A percentile compares a stretch with the other conserved stretches of the same genome.
Evolutionary conservation across 2,888 invertebrate genomes (phyloP).

Genomic region (Tiliacea citrago): DNA sequence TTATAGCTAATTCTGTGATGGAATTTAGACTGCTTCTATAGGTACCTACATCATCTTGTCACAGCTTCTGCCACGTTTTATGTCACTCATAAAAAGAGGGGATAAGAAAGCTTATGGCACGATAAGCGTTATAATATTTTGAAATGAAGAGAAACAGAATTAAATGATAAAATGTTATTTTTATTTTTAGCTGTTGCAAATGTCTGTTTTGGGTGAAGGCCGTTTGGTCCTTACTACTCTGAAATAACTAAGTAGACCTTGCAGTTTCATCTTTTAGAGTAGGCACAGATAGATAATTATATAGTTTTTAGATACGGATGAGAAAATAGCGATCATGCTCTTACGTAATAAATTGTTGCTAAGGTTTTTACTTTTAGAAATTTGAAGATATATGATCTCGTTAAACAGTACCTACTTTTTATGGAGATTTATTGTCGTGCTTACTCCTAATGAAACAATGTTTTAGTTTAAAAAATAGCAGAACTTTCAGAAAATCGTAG

Average conservation of each 20-base stretch:
- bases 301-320: background rate
- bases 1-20: too few relatives aligned
- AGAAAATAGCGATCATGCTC: background rate
- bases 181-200: background rate
- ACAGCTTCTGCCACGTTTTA: slow-evolving; percentile 14
- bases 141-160: slow-evolving; percentile 36
- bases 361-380: background rate
- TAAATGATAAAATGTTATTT: background rate
- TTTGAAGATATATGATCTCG: background rate
- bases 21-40: background rate
- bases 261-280: background rate
- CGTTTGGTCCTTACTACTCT: background rate
- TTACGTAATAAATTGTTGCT: background rate
- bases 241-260: background rate
- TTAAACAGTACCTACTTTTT: background rate
- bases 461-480: background rate
- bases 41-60: background rate
- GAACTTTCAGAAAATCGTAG: background rate
- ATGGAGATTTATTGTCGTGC: background rate
- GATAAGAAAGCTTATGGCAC: slow-evolving; percentile 37
- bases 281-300: too few relatives aligned
- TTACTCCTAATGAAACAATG: background rate
- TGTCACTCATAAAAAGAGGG: slow-evolving; percentile 44
- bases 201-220: background rate
- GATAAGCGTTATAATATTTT: slow-evolving; percentile 39